Conservation (phyloP, 2,797 vertebrate genomes). For the Danio jaintianensis region DNA sequence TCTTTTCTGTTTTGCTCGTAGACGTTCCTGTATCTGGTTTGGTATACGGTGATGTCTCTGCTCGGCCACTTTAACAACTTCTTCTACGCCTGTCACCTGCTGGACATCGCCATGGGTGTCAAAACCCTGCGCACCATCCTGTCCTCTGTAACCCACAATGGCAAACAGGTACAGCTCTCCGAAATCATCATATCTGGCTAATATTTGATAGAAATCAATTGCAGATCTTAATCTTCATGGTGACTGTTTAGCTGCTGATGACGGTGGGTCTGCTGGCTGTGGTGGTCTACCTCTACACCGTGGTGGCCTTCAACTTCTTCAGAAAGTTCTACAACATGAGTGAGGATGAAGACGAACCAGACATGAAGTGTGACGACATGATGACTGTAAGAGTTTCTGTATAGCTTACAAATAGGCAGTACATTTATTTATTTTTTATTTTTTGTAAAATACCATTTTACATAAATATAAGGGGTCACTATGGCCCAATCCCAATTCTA, state of each 20-base stretch:
- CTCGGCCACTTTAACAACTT: slow-evolving; percentile 97
- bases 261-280: slow-evolving; percentile 92
- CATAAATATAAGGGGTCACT: too few species aligned
- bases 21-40: slow-evolving; percentile 94
- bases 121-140: slow-evolving; percentile 94
- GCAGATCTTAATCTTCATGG: neutral
- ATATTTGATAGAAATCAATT: neutral
- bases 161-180: slow-evolving; percentile 86
- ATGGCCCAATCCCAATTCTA: too few species aligned
- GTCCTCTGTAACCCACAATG: slow-evolving; percentile 95
- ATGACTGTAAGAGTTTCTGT: slow-evolving; percentile 84
- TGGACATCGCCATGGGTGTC: slow-evolving; percentile 96
- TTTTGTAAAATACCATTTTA: too few species aligned
- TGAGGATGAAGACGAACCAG: slow-evolving; percentile 93
- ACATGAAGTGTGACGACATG: slow-evolving; percentile 98
- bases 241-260: slow-evolving; percentile 85
- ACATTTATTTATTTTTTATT: too few species aligned
- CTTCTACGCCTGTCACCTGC: slow-evolving; percentile 90
- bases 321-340: slow-evolving; percentile 98
- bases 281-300: slow-evolving; percentile 93
- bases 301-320: slow-evolving; percentile 98
- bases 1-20: slow-evolving; percentile 57
- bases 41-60: slow-evolving; percentile 92
- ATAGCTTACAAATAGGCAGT: too few species aligned
- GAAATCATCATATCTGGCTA: neutral